Base-by-base conservation (phyloP, 2,888 invertebrate genomes). In the Ramazzottius varieornatus region DNA sequence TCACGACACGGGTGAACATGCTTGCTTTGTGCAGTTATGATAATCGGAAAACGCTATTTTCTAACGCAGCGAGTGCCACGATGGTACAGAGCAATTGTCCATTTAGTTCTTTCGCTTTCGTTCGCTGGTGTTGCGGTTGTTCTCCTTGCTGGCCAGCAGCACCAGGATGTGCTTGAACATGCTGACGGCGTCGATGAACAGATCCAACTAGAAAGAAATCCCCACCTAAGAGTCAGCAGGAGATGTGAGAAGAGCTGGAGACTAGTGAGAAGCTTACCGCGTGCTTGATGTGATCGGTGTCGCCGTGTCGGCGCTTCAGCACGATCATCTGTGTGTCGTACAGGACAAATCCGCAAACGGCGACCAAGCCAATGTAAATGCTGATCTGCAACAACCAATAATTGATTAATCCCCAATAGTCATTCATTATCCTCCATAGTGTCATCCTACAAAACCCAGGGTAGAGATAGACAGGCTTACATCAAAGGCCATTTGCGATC, bases 291-390 rank as follows among this genome's bases (percentile, higher is more conserved):
- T 54, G 24, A 29, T 54, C 54, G n/a, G 20, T 13, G 54, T 54
- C 54, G 8, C 54, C 54, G 4, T 4, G 4, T 13, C 54, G 54
- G 54, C 54, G 29, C 24, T 54, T 54, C 54, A 54, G 8, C 16
- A 54, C 54, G 29, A 54, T 54, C 54, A 54, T 54, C 54, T 94
- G 94, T n/a, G 96, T 98, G 77, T 96, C 96, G 73, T 88, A 96
- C 69, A 96, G 81, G 20, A 98, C 84, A 77, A 94, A 96, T 67
- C 86, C 91, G 74, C 91, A 92, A 86, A 94, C 90, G 63, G 91
- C 80, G 70, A 84, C 80, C 65, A 96, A 81, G 68, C 93, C 93
- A 70, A 88, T 76, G 75, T 94, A 93, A 65, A 93, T 79, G 73
- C 91, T 86, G 68, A 82, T 77, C 84, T 92, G 76, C 29, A 29